phyloP scores from a whole-genome alignment of 2,797 vertebrate species.

The Centropyge bicolor region DNA sequence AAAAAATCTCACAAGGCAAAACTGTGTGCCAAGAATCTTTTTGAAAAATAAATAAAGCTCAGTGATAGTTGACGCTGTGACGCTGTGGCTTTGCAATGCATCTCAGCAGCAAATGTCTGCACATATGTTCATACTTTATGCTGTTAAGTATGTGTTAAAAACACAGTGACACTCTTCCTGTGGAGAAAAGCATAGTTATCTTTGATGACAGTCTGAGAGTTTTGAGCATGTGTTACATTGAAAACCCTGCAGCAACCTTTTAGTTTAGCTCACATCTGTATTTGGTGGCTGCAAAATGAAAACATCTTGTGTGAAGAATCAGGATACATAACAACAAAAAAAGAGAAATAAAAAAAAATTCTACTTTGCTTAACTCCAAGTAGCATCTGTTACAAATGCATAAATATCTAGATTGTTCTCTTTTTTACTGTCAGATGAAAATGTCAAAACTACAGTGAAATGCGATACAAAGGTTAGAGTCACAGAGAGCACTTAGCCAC shows the following conservation, averaged over 20 bases:
- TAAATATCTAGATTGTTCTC: conserved; percentile 33
- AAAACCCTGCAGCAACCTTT: conserved; percentile 21
- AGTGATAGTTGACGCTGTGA: neutral
- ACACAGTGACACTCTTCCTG: neutral
- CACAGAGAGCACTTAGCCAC: conserved; percentile 31
- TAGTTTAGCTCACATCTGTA: conserved; percentile 28
- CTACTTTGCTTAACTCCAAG: conserved; percentile 30
- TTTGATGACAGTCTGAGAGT: neutral
- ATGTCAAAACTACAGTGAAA: conserved; percentile 54
- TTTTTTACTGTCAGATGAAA: conserved; percentile 43
- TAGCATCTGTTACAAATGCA: conserved; percentile 38
- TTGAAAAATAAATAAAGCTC: conserved; percentile 14
- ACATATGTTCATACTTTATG: conserved; percentile 19
- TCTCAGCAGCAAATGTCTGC: conserved; percentile 24
- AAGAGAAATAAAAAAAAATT: conserved; percentile 26
- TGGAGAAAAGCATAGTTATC: neutral
- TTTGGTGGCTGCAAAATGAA: conserved; percentile 21
- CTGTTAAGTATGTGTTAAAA: conserved; percentile 21
- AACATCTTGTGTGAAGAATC: conserved; percentile 21
- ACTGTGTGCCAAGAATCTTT: neutral
- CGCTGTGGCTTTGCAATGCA: conserved; percentile 10
- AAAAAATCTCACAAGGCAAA: neutral
- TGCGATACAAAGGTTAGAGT: conserved; percentile 45
- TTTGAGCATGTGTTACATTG: conserved; percentile 16
- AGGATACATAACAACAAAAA: conserved; percentile 36